Base-by-base conservation (phyloP, 2,888 invertebrate species). In the Brachypalpus laphriformis region DNA sequence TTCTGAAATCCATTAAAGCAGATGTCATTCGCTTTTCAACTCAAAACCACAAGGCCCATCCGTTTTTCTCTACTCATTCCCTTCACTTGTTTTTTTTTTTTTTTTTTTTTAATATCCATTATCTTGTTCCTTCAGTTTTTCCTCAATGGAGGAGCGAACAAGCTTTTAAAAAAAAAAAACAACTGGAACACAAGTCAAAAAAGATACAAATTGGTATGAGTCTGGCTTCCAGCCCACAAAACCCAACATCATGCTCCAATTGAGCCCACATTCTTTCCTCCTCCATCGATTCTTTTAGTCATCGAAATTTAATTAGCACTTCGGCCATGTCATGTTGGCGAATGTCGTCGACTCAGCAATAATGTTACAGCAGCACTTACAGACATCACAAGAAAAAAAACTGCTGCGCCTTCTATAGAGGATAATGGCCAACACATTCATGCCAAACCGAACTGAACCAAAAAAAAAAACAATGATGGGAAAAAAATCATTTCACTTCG, bases 241-340 rank as follows among this genome's bases (percentile, higher is more conserved):
- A 56, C 14, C 34, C 61, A 9, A 6, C 40, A 61, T 40, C 42
- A 14, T 72, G 49, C 11, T 37, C 31, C 54, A 65, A 56, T 37
- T 49, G 47, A 57, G 14, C 75, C 57, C 65, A 65, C 54, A 65
- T 65, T 65, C 16, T 9, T 31, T 54, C 51, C 57, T 40, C 16
- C 45, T 31, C 28, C 49, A 51, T 66, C 56, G 49, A 59, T 54
- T 77, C 59, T 61, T 70, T 70, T 61, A 77, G 77, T 77, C 77
- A 77, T 77, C 68, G 61, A 61, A 70, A 70, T 70, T 70, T 77
- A 70, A 77, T 77, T 61, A 70, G 56, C 68, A 34, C 61, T 70
- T 51, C 70, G 68, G 54, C 51, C 51, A 61, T 59, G 61, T 51
- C 61, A 59, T 66, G 59, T 57, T 47, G 49, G 56, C 54, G 34